Evolutionary conservation across 2,797 vertebrate genomes (phyloP), one percentile per base, ranked within the genome.

Genomic region (Helarctos malayanus): DNA sequence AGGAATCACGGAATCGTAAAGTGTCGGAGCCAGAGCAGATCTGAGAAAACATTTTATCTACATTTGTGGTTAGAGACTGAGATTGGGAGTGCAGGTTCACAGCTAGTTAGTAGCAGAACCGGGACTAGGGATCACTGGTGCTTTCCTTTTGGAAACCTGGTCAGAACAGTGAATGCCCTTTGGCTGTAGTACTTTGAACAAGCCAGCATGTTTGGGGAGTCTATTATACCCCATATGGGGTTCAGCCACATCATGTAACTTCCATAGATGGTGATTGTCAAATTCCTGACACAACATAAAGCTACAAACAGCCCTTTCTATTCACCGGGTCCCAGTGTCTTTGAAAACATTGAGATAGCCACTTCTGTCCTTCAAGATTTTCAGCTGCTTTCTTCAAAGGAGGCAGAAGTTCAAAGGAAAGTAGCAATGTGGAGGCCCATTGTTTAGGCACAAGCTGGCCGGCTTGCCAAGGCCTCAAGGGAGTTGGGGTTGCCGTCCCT

Each of bases 191-290:
- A 71, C 56, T 92, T 49, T 45, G 65, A 98, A 84, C 73, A 97
- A 91, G 38, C 25, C 87, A 78, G 63, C 71, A 38, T 75, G n/a
- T 96, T 76, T 94, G 69, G 45, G 84, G 59, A 35, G 49, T 85
- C 88, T 97, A 61, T 16, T 1, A 71, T 0, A 9, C 15, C 90
- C 54, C 85, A 35, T 80, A 79, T 98, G 95, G 84, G 96, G 75
- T 95, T 97, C 89, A 84, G n/a, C 89, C 49, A 19, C 23, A 12
- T 78, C 90, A 49, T 12, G 54, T 71, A 92, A 93, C 95, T 47
- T 97, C 96, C 97, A 41, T 98, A 98, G 93, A 98, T 98, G 97
- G 97, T 92, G 75, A 97, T 49, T 5, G 12, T 98, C 96, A 97
- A 69, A 23, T 0, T 73, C 94, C 96, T 54, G 10, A 68, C 81